phyloP scores from a whole-genome alignment of 2,888 invertebrate species.

The Macropis europaea region DNA sequence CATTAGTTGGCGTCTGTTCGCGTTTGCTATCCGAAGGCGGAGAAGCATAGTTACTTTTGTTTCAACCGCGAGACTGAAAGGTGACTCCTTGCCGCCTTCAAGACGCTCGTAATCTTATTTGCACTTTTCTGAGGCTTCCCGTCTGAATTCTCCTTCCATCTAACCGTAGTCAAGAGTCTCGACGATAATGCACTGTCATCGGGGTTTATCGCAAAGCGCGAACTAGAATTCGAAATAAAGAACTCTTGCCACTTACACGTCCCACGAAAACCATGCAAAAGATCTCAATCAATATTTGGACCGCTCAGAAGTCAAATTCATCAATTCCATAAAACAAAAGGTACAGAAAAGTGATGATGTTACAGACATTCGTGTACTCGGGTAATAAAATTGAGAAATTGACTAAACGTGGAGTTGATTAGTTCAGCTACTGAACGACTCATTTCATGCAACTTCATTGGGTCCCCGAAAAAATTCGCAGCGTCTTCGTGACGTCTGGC shows the following conservation, averaged over 20 bases:
- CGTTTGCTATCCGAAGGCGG: slow-evolving; percentile 3
- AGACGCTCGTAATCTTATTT: slow-evolving; percentile 69
- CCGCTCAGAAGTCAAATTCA: too few species aligned
- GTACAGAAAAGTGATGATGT: too few species aligned
- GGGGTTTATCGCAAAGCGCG: slow-evolving; percentile 27
- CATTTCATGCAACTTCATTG: too few species aligned
- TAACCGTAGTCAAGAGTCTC: slow-evolving; percentile 26
- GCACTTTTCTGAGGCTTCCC: slow-evolving; percentile 62
- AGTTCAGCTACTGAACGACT: too few species aligned
- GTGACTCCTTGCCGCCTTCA: slow-evolving; percentile 48
- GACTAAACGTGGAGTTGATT: too few species aligned
- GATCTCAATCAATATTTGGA: too few species aligned
- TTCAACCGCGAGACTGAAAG: slow-evolving; percentile 52
- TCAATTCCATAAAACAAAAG: too few species aligned
- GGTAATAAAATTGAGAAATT: too few species aligned
- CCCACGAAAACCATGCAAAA: too few species aligned
- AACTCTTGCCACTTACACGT: slow-evolving; percentile 20
- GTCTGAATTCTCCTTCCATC: slow-evolving; percentile 26
- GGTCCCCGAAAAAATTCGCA: too few species aligned
- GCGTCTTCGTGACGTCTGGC: too few species aligned
- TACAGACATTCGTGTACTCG: too few species aligned
- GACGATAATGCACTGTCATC: slow-evolving; percentile 6
- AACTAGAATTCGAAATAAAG: slow-evolving; percentile 33
- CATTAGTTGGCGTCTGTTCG: slow-evolving; percentile 35
- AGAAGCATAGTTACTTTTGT: slow-evolving; percentile 46